Evolutionary conservation across 2,113 vertebrate genomes (phyloP).

Genomic region (Eulemur macaco): DNA sequence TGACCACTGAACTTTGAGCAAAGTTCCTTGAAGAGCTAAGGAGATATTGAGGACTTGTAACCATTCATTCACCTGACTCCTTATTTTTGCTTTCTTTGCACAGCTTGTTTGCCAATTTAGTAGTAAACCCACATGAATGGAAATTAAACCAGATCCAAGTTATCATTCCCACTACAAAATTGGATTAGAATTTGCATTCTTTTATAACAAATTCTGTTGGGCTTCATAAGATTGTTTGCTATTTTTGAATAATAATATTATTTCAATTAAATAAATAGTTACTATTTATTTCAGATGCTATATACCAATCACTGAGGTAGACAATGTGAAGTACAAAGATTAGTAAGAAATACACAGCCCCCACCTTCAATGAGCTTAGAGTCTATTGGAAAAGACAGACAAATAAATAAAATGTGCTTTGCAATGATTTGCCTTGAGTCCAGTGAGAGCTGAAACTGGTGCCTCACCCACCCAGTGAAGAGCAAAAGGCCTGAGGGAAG

Average conservation of each 20-base stretch:
- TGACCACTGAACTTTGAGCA: not conserved
- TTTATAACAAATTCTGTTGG: not conserved
- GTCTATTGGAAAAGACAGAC: not conserved
- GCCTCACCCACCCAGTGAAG: not conserved
- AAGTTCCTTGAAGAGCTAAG: not conserved
- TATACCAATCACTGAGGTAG: not conserved
- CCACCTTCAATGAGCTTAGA: not conserved
- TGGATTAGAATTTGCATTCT: not conserved
- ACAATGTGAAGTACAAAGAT: not conserved
- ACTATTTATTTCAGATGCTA: slow-evolving; percentile 1
- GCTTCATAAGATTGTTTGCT: not conserved
- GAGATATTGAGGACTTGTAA: not conserved
- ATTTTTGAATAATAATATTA: not conserved
- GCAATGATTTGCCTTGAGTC: not conserved
- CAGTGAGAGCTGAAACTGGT: not conserved
- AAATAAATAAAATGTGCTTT: not conserved
- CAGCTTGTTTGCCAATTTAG: not conserved
- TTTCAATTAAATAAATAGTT: slow-evolving; percentile 11
- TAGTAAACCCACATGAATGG: not conserved
- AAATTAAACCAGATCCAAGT: not conserved
- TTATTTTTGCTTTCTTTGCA: not conserved
- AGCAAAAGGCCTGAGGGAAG: not conserved
- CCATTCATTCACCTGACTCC: not conserved
- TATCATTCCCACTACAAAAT: not conserved
- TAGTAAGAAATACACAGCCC: not conserved